Evolutionary conservation across 2,113 vertebrate species (phyloP), one percentile per base, ranked within the genome.

Genomic region (Ancistrus triradiatus): DNA sequence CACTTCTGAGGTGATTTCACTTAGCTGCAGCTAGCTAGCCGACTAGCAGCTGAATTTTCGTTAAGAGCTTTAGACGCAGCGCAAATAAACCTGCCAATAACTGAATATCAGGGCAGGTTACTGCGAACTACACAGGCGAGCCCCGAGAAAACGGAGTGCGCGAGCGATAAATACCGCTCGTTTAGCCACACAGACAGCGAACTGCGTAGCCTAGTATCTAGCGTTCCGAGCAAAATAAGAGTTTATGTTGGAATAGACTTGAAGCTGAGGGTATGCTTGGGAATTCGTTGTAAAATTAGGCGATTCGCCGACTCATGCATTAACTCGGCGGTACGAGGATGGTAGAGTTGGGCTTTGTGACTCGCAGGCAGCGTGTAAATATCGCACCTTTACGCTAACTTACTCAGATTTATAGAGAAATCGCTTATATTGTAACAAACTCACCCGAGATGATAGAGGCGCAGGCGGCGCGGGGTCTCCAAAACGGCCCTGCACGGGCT

Each of bases 391-490:
- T 77, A 69, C 83, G 80, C 72, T 82, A 86, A 85, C 91, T 42
- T 92, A 85, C 83, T 86, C 73, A 86, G 83, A 90, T 92, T 90
- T 92, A 92, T 89, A 87, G 84, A 90, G 84, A 92, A 93, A 93
- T 90, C 73, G 87, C 88, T n/a, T 90, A 91, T 90, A 92, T 92
- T 92, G 89, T 94, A 91, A 91, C 89, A 92, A 93, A 95, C 93
- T 95, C 91, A 94, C 91, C 93, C 91, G 92, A 93, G 90, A 94
- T 91, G 91, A 91, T 90, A 90, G 92, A 91, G 91, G 91, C 90
- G 91, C 92, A 91, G 90, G 89, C 90, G 86, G 91, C 91, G 91
- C 92, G 93, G 93, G 93, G 92, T 95, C 91, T 94, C 92, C 93
- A 84, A 87, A 85, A 91, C 91, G 89, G 89, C 91, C 92, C 92